These are phyloP conservation scores for Amazona guildingii DNA, from an alignment of 2,113 vertebrate genomes.

Conservation along the genomic window DNA sequence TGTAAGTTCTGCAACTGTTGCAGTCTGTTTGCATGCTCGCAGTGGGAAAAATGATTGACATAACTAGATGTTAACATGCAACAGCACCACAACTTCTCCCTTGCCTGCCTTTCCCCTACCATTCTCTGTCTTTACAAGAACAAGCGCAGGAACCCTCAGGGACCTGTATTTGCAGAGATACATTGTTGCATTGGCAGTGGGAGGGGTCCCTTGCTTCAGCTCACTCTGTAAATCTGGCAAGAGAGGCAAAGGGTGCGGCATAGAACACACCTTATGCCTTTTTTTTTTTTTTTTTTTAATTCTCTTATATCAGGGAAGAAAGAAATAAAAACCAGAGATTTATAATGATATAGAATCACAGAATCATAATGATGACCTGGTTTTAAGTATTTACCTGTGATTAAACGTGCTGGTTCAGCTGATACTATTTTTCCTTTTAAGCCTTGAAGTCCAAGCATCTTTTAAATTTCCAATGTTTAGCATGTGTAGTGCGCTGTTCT, in stretches of 20 bases:
- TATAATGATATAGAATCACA: too few species aligned
- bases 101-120: background rate
- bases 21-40: background rate
- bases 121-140: background rate
- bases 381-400: background rate
- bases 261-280: background rate
- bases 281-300: fast-evolving
- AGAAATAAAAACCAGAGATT: background rate
- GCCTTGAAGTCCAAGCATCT: background rate
- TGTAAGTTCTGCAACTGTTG: background rate
- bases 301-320: too few species aligned
- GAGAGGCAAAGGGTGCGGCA: background rate
- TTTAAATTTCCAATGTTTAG: background rate
- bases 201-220: background rate
- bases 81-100: background rate
- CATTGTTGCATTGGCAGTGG: fast-evolving
- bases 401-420: background rate
- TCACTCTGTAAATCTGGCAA: background rate
- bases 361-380: background rate
- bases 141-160: background rate
- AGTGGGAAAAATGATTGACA: background rate
- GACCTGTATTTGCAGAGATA: background rate
- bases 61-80: background rate
- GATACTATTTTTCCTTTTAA: background rate
- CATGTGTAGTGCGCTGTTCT: background rate